Conservation (phyloP, 1,140 invertebrate species). For the Eufriesea mexicana region DNA sequence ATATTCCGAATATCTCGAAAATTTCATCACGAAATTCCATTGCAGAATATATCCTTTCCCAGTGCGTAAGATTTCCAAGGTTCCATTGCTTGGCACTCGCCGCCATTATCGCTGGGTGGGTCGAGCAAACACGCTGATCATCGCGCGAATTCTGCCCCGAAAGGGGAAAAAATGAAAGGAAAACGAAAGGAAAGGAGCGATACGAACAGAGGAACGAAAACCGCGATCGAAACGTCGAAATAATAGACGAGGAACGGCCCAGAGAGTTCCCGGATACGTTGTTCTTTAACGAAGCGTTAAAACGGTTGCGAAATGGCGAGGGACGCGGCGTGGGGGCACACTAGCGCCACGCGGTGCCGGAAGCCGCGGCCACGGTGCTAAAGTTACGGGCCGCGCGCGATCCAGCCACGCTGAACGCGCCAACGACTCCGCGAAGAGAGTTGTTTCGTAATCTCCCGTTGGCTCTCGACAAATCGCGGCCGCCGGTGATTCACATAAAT, state of each 20-base stretch:
- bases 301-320: background rate
- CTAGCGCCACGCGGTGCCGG: background rate
- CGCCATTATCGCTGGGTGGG: too few species aligned
- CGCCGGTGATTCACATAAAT: slow-evolving; percentile 54
- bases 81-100: too few species aligned
- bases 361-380: background rate
- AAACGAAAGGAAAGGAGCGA: background rate
- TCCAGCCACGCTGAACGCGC: slow-evolving; percentile 20
- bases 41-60: too few species aligned
- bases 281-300: slow-evolving; percentile 8
- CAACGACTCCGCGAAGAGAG: slow-evolving; percentile 17
- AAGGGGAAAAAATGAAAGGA: background rate
- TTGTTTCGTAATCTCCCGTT: slow-evolving; percentile 20
- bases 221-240: background rate
- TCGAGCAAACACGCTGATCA: too few species aligned
- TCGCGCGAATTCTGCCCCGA: background rate
- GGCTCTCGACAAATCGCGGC: slow-evolving; percentile 33
- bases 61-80: too few species aligned
- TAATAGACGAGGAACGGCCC: background rate
- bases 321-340: too few species aligned
- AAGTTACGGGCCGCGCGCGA: background rate
- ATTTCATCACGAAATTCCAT: background rate
- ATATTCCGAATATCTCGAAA: background rate
- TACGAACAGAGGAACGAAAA: background rate
- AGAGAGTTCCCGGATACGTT: too few species aligned